A percentile compares a stretch with the other conserved stretches of the same genome.
Evolutionary conservation across 1,140 invertebrate genomes (phyloP).

Genomic region (Orius insidiosus): DNA sequence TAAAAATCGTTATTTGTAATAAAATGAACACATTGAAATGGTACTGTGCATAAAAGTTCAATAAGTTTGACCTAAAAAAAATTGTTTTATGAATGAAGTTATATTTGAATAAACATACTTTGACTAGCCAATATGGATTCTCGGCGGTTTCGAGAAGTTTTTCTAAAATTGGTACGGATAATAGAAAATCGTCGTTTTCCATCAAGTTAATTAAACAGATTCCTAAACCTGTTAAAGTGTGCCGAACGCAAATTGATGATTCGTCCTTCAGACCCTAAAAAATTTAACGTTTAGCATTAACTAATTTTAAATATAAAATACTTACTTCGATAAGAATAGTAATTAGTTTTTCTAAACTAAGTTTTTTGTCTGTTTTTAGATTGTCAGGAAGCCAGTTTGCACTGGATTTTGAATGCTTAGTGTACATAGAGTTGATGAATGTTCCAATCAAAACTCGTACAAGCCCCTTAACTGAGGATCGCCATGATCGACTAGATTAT

Average conservation of each 20-base stretch:
- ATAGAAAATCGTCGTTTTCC: constrained; percentile 33
- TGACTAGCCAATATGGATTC: constrained; percentile 76
- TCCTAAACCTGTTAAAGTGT: constrained; percentile 38
- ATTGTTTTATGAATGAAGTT: constrained; percentile 15
- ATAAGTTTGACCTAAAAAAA: constrained; percentile 33
- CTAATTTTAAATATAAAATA: constrained; percentile 10
- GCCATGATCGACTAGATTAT: constrained; percentile 28
- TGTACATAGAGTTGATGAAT: constrained; percentile 30
- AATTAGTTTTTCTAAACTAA: constrained; percentile 30
- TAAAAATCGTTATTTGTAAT: constrained; percentile 28
- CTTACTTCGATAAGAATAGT: constrained; percentile 34
- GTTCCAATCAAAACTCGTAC: constrained; percentile 45
- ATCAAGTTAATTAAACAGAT: constrained; percentile 40
- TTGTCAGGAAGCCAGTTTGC: constrained; percentile 3
- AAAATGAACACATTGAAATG: constrained; percentile 34
- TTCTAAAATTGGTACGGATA: constrained; percentile 37
- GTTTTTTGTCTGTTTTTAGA: constrained; percentile 2
- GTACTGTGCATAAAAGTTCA: constrained; percentile 39
- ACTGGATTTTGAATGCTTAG: not conserved
- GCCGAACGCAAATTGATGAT: constrained; percentile 46
- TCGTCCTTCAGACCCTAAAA: constrained; percentile 46
- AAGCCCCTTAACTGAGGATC: constrained; percentile 72
- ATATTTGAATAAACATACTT: constrained; percentile 39
- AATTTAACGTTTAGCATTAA: too few relatives aligned
- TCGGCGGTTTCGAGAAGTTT: constrained; percentile 39